A percentile compares a stretch with the other conserved stretches of the same genome.
Evolutionary conservation across 2,888 invertebrate genomes (phyloP).

Genomic region (Polydesmus complanatus): DNA sequence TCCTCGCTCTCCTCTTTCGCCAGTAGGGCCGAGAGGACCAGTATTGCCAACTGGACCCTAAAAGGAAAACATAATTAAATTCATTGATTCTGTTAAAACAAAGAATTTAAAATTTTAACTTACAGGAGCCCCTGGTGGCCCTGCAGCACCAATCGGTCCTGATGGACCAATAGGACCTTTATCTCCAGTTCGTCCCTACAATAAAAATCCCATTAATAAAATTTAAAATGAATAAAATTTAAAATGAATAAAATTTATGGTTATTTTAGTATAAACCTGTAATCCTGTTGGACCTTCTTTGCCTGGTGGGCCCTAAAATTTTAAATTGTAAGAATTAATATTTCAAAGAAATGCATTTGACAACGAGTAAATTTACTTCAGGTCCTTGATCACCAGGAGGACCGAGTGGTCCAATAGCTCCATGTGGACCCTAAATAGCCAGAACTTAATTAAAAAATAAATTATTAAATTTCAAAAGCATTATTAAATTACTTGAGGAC

Average conservation of each 20-base stretch:
- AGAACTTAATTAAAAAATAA: too few relatives aligned
- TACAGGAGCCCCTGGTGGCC: constrained; percentile 55
- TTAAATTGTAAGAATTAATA: neutral
- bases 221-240: too few relatives aligned
- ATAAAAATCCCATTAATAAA: too few relatives aligned
- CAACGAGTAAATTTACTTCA: constrained; percentile 11
- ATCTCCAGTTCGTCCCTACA: constrained; percentile 58
- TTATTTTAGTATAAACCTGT: too few relatives aligned
- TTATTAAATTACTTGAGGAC: too few relatives aligned
- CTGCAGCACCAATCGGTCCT: constrained; percentile 49
- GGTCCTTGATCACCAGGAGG: constrained; percentile 39
- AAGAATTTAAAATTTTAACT: constrained; percentile 22
- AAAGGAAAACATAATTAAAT: neutral
- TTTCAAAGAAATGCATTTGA: neutral
- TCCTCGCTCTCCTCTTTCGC: constrained; percentile 56
- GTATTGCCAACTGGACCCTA: constrained; percentile 52
- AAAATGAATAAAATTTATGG: too few relatives aligned
- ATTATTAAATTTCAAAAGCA: too few relatives aligned
- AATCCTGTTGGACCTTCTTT: constrained; percentile 44
- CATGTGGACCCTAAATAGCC: constrained; percentile 51
- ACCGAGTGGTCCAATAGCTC: constrained; percentile 53
- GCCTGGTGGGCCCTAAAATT: constrained; percentile 19
- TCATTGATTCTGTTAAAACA: neutral
- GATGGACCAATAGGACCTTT: constrained; percentile 54
- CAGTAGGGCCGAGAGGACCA: constrained; percentile 53